Conservation (phyloP, 2,113 vertebrate genomes). For the Lanius collurio region DNA sequence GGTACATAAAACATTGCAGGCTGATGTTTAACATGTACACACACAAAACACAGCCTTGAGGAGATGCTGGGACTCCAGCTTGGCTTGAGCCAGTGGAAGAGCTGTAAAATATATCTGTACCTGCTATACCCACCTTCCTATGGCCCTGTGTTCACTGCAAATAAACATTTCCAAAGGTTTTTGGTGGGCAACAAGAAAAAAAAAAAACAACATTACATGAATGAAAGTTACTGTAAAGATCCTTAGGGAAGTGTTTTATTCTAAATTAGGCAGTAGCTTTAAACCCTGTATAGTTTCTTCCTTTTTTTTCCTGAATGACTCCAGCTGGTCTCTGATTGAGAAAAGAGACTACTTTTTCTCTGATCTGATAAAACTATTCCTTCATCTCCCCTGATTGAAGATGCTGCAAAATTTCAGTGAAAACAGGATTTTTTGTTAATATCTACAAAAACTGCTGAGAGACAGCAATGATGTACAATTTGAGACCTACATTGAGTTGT, state of each 20-base stretch:
- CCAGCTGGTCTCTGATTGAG: not conserved
- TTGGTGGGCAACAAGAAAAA: not conserved
- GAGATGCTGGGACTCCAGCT: not conserved
- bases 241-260: not conserved
- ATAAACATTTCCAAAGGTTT: not conserved
- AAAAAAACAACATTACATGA: not conserved
- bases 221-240: not conserved
- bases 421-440: not conserved
- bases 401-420: not conserved
- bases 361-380: not conserved
- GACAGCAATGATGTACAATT: not conserved
- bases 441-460: not conserved
- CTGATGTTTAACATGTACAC: not conserved
- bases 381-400: not conserved
- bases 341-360: not conserved
- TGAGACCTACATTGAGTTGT: not conserved
- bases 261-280: not conserved
- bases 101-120: not conserved
- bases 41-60: not conserved
- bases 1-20: not conserved
- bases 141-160: not conserved
- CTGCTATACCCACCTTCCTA: not conserved
- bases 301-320: not conserved
- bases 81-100: not conserved
- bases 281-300: not conserved